Base-by-base conservation (phyloP, 2,888 invertebrate genomes). In the Toxonevra muliebris region DNA sequence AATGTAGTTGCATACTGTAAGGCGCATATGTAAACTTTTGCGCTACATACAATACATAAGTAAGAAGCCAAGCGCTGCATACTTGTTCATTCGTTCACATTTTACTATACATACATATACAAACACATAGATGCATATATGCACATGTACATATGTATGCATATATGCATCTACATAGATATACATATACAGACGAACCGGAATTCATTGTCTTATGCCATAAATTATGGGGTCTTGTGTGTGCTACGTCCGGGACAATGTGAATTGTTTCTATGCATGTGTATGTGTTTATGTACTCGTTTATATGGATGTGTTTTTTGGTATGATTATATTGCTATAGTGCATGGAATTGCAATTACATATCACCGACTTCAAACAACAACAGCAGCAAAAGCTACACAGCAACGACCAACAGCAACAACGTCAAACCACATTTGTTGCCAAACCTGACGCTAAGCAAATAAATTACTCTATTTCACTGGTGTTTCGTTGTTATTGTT, bases 391-490 rank as follows among this genome's bases (percentile, higher is more conserved):
- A 55, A 40, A 11, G 40, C 62, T 61, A 30, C 68, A 69, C 50
- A 65, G 53, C 52, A 65, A 43, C 48, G 13, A 30, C 40, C 40
- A 58, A 50, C 55, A 20, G 30, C 52, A 65, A 8, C 65, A 63
- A 72, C 70, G 68, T 72, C 73, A 74, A 73, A 73, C 73, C 71
- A 58, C 72, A 73, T 71, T 73, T 73, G 71, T 69, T 73, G 71
- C 72, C 68, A 68, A 73, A 70, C 69, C 71, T 72, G 71, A 71
- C 71, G 73, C 74, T 75, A 73, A 73, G 70, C 76, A 76, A 76
- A 76, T 78, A 77, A 78, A 77, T 77, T 76, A 77, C 76, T 76
- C 72, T 72, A 77, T 76, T 78, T 65, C 42, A 68, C 45, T 67
- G 43, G 58, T 70, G 53, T 68, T 30, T 30, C 60, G 58, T 70